Percentiles rank a stretch among this genome's conserved stretches.
Evolutionary conservation across 2,888 invertebrate species (phyloP).

Genomic region (Pammene aurita): DNA sequence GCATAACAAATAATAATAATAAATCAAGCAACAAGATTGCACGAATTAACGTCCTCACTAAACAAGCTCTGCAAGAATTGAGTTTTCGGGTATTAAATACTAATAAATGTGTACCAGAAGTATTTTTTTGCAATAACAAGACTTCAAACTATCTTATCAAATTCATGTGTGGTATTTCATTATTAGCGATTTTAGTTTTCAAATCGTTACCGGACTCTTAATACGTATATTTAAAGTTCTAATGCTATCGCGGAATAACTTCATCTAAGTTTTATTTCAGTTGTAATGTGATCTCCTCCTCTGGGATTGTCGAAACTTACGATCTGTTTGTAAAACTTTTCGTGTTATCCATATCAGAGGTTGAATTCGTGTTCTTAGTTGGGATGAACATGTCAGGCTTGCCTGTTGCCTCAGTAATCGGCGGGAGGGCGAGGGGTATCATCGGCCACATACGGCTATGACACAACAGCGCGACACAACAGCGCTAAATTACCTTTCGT

Average conservation of each 20-base stretch:
- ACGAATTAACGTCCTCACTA: too few relatives aligned
- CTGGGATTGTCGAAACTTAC: slow-evolving; percentile 44
- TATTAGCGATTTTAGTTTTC: too few relatives aligned
- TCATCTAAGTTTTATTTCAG: slow-evolving; percentile 59
- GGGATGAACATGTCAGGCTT: slow-evolving; percentile 13
- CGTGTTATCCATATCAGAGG: slow-evolving; percentile 39
- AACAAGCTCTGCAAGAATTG: too few relatives aligned
- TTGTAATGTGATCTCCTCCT: slow-evolving; percentile 49
- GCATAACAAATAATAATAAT: too few relatives aligned
- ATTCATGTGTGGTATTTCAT: too few relatives aligned
- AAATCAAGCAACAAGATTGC: too few relatives aligned
- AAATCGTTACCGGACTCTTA: too few relatives aligned
- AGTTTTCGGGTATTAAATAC: too few relatives aligned
- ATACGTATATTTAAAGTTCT: slow-evolving; percentile 47
- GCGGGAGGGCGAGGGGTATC: slow-evolving; percentile 44
- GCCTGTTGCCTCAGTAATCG: slow-evolving; percentile 30
- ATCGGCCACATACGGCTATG: slow-evolving; percentile 58
- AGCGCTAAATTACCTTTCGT: slow-evolving; percentile 69
- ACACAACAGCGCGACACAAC: slow-evolving; percentile 42
- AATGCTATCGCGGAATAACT: slow-evolving; percentile 51
- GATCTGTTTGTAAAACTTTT: slow-evolving; percentile 47
- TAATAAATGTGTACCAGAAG: too few relatives aligned
- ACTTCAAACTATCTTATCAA: too few relatives aligned
- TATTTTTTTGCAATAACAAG: too few relatives aligned
- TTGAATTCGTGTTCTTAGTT: slow-evolving; percentile 22